Conservation (phyloP, 2,113 vertebrate species). For the Nesogale talazaci region DNA sequence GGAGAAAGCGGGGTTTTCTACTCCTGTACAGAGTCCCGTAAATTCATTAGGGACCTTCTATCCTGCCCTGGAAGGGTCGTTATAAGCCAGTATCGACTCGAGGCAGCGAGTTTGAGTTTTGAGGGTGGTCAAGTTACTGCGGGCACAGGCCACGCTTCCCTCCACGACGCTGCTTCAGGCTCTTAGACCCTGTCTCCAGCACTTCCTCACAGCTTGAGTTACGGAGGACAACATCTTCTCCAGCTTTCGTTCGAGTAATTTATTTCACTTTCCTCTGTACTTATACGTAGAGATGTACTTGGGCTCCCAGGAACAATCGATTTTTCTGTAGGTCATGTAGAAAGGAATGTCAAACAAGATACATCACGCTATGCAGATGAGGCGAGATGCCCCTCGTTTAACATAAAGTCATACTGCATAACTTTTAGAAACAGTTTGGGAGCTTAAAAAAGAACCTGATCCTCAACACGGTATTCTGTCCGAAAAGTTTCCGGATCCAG, state of each 20-base stretch:
- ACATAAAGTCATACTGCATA: slow-evolving; percentile 45
- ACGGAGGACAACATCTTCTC: slow-evolving; percentile 18
- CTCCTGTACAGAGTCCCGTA: too few relatives aligned
- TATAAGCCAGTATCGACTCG: too few relatives aligned
- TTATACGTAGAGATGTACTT: slow-evolving; percentile 60
- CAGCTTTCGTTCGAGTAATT: slow-evolving; percentile 57
- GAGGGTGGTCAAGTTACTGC: too few relatives aligned
- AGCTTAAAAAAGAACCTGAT: slow-evolving; percentile 27
- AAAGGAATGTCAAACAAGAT: slow-evolving; percentile 73
- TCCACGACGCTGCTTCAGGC: neutral
- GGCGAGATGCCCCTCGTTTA: slow-evolving; percentile 55
- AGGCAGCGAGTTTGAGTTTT: too few relatives aligned
- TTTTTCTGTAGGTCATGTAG: slow-evolving; percentile 75
- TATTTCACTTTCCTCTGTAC: slow-evolving; percentile 55
- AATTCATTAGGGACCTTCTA: too few relatives aligned
- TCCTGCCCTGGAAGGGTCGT: too few relatives aligned
- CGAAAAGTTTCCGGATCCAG: slow-evolving; percentile 59
- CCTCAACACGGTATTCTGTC: slow-evolving; percentile 47
- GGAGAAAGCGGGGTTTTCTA: too few relatives aligned
- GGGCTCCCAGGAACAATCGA: slow-evolving; percentile 72
- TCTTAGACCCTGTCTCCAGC: neutral
- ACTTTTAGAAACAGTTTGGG: slow-evolving; percentile 49
- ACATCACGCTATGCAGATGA: neutral
- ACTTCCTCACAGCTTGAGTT: neutral
- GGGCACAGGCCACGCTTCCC: too few relatives aligned